Evolutionary conservation across 1,140 invertebrate species (phyloP).

Genomic region (Ruditapes philippinarum): DNA sequence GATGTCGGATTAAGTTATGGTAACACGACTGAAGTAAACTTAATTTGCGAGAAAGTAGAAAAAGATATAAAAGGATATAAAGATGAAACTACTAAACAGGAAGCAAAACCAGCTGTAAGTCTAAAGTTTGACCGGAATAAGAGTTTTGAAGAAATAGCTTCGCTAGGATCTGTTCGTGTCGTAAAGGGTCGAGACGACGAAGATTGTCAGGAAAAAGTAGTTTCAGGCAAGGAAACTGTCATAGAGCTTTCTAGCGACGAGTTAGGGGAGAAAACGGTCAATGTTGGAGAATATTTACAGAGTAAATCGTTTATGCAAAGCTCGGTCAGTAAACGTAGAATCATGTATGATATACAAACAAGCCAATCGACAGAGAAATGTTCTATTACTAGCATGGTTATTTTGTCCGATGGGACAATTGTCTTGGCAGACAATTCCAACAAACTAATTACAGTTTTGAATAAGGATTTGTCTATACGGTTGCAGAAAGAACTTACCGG

Average conservation of each 20-base stretch:
- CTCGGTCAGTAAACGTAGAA: not conserved
- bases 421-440: not conserved
- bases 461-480: not conserved
- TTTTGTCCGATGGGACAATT: constrained; percentile 8
- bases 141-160: not conserved
- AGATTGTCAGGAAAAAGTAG: not conserved
- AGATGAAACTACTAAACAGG: not conserved
- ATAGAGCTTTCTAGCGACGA: constrained; percentile 16
- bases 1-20: not conserved
- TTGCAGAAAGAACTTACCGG: not conserved
- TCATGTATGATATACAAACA: not conserved
- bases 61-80: not conserved
- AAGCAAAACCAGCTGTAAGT: not conserved
- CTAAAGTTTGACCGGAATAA: not conserved
- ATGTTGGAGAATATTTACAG: not conserved
- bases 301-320: not conserved
- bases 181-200: not conserved
- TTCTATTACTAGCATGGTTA: not conserved
- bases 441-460: not conserved
- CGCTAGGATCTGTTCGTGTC: not conserved
- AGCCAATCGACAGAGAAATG: not conserved
- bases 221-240: no score
- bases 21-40: not conserved
- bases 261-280: not conserved
- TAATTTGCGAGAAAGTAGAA: not conserved